Conservation (phyloP, 2,113 vertebrate species). For the Pyrgilauda ruficollis region DNA sequence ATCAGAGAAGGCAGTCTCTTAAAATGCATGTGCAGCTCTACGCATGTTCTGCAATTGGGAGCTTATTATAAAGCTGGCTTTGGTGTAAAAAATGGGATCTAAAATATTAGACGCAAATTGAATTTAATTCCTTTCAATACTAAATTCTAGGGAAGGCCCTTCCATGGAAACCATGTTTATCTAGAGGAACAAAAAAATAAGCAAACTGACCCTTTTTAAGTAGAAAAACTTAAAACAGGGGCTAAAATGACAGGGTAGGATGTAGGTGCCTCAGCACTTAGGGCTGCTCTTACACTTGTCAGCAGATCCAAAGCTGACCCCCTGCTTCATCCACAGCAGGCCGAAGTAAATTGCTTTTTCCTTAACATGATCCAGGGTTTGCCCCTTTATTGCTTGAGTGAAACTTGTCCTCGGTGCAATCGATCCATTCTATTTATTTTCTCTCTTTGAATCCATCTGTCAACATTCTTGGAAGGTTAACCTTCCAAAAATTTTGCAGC, state of each 20-base stretch:
- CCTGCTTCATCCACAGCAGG: background rate
- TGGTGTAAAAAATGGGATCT: background rate
- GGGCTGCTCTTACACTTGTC: background rate
- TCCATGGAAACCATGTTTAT: background rate
- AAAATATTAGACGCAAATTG: background rate
- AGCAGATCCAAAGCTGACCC: background rate
- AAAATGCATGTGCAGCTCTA: background rate
- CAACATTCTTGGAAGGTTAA: background rate
- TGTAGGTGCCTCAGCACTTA: background rate
- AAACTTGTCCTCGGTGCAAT: background rate
- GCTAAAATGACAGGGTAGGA: background rate
- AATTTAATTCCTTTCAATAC: background rate
- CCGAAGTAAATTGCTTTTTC: background rate
- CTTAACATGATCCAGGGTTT: background rate
- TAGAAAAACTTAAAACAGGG: background rate
- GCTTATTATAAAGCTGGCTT: background rate
- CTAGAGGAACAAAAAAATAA: background rate
- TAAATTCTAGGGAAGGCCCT: background rate
- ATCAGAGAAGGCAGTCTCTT: background rate
- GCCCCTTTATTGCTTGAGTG: background rate
- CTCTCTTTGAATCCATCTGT: background rate
- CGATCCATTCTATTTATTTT: background rate
- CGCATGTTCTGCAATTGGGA: fast-evolving
- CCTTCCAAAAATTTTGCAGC: background rate
- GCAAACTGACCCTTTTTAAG: background rate